Percentiles rank a stretch among this genome's conserved stretches.
Evolutionary conservation across 2,797 vertebrate species (phyloP).

Genomic region (Glossophaga mutica): DNA sequence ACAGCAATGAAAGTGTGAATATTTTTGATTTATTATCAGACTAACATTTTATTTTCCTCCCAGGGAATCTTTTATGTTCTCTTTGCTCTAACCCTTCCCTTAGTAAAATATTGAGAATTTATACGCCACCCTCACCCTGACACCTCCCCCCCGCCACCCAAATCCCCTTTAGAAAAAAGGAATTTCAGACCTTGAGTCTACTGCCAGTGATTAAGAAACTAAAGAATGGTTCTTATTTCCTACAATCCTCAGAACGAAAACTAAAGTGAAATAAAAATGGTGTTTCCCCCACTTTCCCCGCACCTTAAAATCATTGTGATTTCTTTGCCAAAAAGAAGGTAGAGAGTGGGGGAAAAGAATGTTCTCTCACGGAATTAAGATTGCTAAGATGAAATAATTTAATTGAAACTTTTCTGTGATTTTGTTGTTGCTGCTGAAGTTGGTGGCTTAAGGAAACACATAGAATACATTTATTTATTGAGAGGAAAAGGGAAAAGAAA

Average conservation of each 20-base stretch:
- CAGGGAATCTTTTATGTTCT: neutral
- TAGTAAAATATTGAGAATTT: neutral
- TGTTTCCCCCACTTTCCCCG: neutral
- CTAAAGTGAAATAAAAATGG: neutral
- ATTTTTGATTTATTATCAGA: constrained; percentile 38
- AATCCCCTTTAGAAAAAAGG: neutral
- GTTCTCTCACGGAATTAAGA: constrained; percentile 11
- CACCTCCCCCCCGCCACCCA: neutral
- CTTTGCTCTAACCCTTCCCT: neutral
- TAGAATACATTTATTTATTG: constrained; percentile 45
- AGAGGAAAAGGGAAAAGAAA: fast-evolving
- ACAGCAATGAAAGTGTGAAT: constrained; percentile 9
- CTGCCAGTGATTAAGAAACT: neutral
- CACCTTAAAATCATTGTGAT: neutral
- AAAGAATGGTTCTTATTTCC: neutral
- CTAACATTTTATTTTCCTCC: neutral
- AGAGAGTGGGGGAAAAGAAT: neutral
- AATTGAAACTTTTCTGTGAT: constrained; percentile 30
- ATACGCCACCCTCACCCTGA: neutral
- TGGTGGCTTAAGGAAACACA: constrained; percentile 41
- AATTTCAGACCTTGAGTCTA: neutral
- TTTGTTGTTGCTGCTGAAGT: neutral
- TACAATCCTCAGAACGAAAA: neutral
- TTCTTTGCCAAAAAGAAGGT: neutral
- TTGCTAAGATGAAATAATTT: constrained; percentile 27